Evolutionary conservation across 2,888 invertebrate species (phyloP), one percentile per base, ranked within the genome.

Genomic region (Tricholauxania praeusta): DNA sequence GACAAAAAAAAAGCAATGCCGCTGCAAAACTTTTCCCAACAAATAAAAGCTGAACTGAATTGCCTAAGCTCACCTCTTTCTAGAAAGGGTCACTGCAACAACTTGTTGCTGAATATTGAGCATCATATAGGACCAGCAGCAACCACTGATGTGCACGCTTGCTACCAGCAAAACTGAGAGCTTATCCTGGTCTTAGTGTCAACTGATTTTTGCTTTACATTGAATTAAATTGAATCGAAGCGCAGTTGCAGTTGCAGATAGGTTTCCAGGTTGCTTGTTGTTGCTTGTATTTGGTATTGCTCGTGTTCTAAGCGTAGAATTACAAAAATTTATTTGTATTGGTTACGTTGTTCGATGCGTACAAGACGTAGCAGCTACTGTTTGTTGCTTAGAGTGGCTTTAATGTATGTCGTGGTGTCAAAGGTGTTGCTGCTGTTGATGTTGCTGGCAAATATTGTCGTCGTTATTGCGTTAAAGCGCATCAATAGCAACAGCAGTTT

Each of bases 391-490:
- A 28, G n/a, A 12, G 19, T 17, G 60, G 17, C 17, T n/a, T 69
- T 69, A 60, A 52, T 60, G 69, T 52, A 52, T 60, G 69, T 69
- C 62, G 12, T 7, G 14, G 51, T 69, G 69, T 60, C 69, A 60
- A 62, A 71, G 71, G 57, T 71, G 64, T 49, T 55, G 71, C 71
- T 63, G 52, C 19, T 32, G 68, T 19, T 68, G 65, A 15, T 53
- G 53, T 8, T 52, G 57, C n/a, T 19, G 17, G 57, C 6, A 14
- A 28, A 28, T 12, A 7, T 60, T 14, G 32, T 60, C 12, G 60
- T 15, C 52, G 49, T 49, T 68, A 28, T n/a, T 68, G 53, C 51
- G 5, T 10, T 49, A 12, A 14, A 14, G 39, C 39, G 39, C 39
- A 39, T 39, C 39, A 39, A 39, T 39, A 10, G 39, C 39, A 39